phyloP scores from a whole-genome alignment of 2,113 vertebrate genomes.

The Chrysemys picta region DNA sequence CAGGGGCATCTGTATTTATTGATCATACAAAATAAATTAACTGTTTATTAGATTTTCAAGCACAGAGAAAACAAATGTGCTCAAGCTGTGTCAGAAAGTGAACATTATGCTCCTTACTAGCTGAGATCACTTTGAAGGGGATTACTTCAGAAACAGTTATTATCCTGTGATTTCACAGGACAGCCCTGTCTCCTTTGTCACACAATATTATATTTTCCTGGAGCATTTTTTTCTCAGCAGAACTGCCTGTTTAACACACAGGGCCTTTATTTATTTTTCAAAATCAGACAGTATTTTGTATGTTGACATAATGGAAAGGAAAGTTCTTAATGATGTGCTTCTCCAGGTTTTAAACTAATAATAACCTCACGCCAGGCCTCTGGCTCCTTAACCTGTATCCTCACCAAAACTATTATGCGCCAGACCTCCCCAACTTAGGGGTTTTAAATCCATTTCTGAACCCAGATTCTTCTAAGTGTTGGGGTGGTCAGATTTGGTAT shows the following conservation, averaged over 20 bases:
- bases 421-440: neutral
- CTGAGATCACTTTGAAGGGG: conserved; percentile 23
- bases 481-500: neutral
- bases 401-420: neutral
- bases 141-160: conserved; percentile 55
- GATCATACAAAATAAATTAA: neutral
- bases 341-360: neutral
- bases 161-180: conserved; percentile 49
- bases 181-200: conserved; percentile 55
- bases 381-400: neutral
- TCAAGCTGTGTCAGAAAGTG: conserved; percentile 52
- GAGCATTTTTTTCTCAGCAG: conserved; percentile 16
- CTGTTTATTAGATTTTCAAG: conserved; percentile 35
- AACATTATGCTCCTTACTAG: conserved; percentile 38
- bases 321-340: conserved; percentile 21
- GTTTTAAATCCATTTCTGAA: neutral
- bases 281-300: conserved; percentile 1
- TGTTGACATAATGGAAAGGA: neutral
- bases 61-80: neutral
- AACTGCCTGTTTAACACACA: neutral
- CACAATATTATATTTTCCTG: conserved; percentile 5
- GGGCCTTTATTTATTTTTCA: conserved; percentile 18
- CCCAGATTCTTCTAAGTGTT: neutral
- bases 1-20: neutral
- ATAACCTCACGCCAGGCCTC: fast-evolving